Conservation (phyloP, 2,113 vertebrate species). For the Rattus rattus region DNA sequence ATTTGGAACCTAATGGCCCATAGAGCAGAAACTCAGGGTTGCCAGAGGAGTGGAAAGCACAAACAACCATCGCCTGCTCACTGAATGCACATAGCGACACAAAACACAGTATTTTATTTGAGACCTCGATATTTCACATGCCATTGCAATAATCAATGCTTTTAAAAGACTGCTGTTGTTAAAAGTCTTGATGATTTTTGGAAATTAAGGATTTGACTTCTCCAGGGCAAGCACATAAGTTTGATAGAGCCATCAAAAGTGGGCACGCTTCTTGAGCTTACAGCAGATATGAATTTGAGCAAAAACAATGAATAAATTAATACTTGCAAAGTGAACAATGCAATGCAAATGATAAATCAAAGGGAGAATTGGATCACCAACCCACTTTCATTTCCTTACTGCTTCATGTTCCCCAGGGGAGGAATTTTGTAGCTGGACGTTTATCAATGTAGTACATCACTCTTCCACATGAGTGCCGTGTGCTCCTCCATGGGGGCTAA, state of each 20-base stretch:
- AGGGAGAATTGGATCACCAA: neutral
- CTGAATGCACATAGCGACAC: neutral
- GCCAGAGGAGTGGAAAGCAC: neutral
- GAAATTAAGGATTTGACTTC: constrained; percentile 3
- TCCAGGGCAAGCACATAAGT: constrained; percentile 23
- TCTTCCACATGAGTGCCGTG: constrained; percentile 47
- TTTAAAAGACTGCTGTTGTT: neutral
- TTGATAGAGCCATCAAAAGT: neutral
- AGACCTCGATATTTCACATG: neutral
- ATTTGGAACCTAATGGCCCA: constrained; percentile 4
- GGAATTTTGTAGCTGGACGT: neutral
- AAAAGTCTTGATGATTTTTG: constrained; percentile 38
- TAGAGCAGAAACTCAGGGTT: neutral
- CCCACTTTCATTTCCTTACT: neutral
- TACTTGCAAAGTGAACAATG: constrained; percentile 42
- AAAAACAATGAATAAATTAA: constrained; percentile 21
- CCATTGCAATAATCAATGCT: neutral
- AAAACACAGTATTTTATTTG: neutral
- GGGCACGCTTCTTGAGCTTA: neutral
- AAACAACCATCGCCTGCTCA: neutral
- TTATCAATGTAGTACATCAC: constrained; percentile 45
- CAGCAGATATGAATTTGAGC: neutral
- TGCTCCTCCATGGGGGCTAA: constrained; percentile 59
- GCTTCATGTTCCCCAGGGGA: constrained; percentile 11
- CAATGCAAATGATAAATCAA: constrained; percentile 44